Conservation (phyloP, 2,113 vertebrate genomes). For the Aviceda subcristata region DNA sequence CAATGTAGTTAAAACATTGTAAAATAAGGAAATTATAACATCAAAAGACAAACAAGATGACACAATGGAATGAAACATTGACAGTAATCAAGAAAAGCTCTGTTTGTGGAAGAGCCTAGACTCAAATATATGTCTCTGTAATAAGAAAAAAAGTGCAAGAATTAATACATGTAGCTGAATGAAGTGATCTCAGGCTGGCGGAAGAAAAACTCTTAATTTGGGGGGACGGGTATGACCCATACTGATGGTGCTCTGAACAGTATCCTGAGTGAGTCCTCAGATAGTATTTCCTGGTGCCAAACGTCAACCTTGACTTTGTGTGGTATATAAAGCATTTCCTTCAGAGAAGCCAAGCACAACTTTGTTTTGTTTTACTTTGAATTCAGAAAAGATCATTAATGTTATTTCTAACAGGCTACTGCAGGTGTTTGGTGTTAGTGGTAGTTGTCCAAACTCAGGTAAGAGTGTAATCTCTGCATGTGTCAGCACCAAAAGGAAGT, state of each 20-base stretch:
- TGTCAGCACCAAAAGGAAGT: background rate
- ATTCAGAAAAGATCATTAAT: background rate
- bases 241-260: background rate
- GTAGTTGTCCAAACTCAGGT: background rate
- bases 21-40: constrained; percentile 33
- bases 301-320: background rate
- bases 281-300: background rate
- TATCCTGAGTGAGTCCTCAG: background rate
- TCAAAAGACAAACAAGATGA: constrained; percentile 4
- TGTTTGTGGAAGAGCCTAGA: background rate
- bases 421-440: background rate
- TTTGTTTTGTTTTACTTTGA: background rate
- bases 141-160: background rate
- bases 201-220: background rate
- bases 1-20: constrained; percentile 3
- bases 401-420: background rate
- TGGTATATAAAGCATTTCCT: background rate
- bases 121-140: background rate
- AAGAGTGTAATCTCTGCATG: background rate
- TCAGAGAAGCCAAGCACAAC: background rate
- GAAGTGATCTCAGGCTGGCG: background rate
- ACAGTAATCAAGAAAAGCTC: background rate
- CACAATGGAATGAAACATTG: background rate
- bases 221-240: background rate
- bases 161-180: background rate